phyloP scores from a whole-genome alignment of 2,888 invertebrate species.

The Panzeria rudis region DNA sequence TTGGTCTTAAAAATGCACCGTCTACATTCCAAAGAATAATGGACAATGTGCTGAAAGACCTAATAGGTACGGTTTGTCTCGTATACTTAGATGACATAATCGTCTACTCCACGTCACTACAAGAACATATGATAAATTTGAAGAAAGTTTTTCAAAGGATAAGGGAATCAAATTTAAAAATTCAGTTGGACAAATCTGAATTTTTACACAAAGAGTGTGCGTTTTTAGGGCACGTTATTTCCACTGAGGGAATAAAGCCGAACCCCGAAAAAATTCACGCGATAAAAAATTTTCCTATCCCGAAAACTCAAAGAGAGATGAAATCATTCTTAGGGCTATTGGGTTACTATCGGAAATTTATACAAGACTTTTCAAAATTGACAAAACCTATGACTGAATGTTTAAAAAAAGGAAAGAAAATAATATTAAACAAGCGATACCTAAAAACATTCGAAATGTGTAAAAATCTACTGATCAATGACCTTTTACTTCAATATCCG shows the following conservation, averaged over 20 bases:
- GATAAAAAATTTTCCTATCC: conserved; percentile 46
- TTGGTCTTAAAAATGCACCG: conserved; percentile 41
- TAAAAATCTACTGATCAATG: conserved; percentile 66
- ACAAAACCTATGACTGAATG: conserved; percentile 63
- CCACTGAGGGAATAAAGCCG: conserved; percentile 28
- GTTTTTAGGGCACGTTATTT: conserved; percentile 46
- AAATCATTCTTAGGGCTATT: conserved; percentile 43
- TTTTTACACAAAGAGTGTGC: conserved; percentile 30
- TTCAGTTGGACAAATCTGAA: conserved; percentile 42
- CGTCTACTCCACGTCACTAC: conserved; percentile 11
- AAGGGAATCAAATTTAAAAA: conserved; percentile 31
- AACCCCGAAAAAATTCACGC: conserved; percentile 51
- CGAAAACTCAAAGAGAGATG: conserved; percentile 35
- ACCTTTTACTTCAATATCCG: conserved; percentile 62
- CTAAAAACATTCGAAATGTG: conserved; percentile 65
- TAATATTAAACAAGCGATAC: conserved; percentile 37
- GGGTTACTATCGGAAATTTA: conserved; percentile 42
- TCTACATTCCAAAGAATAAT: conserved; percentile 48
- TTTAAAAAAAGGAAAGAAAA: conserved; percentile 56
- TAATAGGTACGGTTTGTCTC: conserved; percentile 32
- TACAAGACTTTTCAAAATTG: conserved; percentile 42
- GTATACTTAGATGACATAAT: conserved; percentile 56
- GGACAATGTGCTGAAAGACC: conserved; percentile 29
- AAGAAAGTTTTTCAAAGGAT: conserved; percentile 32
- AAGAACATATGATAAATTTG: conserved; percentile 16